Conservation (phyloP, 2,888 invertebrate genomes). For the Cataglyphis altisquamis region DNA sequence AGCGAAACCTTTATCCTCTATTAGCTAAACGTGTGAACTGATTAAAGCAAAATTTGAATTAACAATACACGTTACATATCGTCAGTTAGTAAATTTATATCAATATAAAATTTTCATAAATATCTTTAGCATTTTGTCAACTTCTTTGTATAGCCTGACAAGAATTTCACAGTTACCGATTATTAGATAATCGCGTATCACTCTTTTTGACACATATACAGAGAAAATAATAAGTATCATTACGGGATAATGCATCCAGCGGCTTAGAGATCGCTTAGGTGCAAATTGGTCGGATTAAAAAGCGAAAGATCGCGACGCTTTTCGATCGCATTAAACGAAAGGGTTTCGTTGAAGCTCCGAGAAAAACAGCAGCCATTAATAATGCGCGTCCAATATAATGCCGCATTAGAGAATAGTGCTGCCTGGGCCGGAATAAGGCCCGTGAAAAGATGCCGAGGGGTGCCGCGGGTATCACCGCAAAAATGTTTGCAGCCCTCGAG, state of each 20-base stretch:
- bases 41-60: conserved; percentile 5
- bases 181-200: conserved; percentile 51
- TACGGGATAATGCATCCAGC: conserved; percentile 57
- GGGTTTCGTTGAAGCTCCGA: conserved; percentile 66
- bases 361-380: conserved; percentile 78
- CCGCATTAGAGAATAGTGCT: conserved; percentile 79
- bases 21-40: background rate
- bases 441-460: conserved; percentile 71
- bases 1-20: background rate
- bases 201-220: conserved; percentile 52
- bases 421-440: conserved; percentile 59
- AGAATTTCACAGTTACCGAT: conserved; percentile 30
- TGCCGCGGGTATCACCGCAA: conserved; percentile 69
- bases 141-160: background rate
- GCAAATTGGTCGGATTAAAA: conserved; percentile 68
- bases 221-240: conserved; percentile 62
- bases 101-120: conserved; percentile 10
- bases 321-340: conserved; percentile 62
- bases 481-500: conserved; percentile 73
- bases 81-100: background rate
- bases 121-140: background rate
- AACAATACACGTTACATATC: background rate
- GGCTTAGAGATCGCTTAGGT: conserved; percentile 57
- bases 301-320: conserved; percentile 40
- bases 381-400: conserved; percentile 82